These are phyloP conservation scores for Frieseomelitta varia DNA, from an alignment of 1,140 invertebrate genomes.

Conservation along the genomic window DNA sequence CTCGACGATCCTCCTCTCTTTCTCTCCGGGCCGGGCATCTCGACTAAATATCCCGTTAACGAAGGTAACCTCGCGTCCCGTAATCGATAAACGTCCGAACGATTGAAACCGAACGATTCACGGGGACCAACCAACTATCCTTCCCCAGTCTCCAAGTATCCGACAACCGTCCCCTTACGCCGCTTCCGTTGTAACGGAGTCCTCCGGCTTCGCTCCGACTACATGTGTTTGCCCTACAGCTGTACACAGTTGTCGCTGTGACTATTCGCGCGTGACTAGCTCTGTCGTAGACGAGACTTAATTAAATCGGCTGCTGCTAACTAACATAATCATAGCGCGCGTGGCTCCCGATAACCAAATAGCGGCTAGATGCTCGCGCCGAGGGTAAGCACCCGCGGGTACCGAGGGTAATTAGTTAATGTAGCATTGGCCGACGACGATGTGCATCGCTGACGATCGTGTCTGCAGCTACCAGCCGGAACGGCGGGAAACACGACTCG, in stretches of 20 bases:
- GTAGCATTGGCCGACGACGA: conserved; percentile 63
- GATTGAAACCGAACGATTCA: neutral
- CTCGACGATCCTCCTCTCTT: neutral
- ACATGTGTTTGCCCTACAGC: neutral
- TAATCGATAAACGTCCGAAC: neutral
- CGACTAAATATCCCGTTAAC: conserved; percentile 33
- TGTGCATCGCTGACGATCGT: conserved; percentile 35
- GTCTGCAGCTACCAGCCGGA: conserved; percentile 38
- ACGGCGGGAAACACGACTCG: conserved; percentile 36
- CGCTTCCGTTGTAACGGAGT: conserved; percentile 7
- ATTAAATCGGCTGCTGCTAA: conserved; percentile 68
- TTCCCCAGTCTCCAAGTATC: no score
- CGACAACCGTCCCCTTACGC: neutral
- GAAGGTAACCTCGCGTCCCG: neutral
- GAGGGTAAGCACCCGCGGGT: conserved; percentile 45
- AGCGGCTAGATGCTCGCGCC: conserved; percentile 23
- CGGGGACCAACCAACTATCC: neutral
- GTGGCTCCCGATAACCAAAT: conserved; percentile 62
- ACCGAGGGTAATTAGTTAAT: conserved; percentile 74
- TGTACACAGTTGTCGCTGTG: conserved; percentile 1
- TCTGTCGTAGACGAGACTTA: conserved; percentile 51
- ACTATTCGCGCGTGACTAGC: conserved; percentile 13
- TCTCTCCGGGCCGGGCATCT: neutral
- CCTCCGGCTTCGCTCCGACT: no score
- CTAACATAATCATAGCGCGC: conserved; percentile 67